These are phyloP conservation scores for Macrosoma leucophasiata DNA, from an alignment of 2,888 invertebrate genomes.

Conservation along the genomic window DNA sequence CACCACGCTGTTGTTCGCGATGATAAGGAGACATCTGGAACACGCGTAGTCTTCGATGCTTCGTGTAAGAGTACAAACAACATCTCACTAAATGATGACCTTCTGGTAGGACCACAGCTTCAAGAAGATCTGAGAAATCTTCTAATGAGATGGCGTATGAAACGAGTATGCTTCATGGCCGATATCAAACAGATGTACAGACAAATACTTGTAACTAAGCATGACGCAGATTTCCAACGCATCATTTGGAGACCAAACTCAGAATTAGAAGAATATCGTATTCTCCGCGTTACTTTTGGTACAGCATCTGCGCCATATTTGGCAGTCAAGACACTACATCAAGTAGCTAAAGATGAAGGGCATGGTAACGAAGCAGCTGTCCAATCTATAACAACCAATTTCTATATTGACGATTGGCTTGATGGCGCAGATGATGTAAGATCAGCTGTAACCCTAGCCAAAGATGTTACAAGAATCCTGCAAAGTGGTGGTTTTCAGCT, in stretches of 20 bases:
- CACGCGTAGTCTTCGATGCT: slow-evolving; percentile 27
- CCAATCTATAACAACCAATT: slow-evolving; percentile 13
- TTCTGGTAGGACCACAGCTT: slow-evolving; percentile 25
- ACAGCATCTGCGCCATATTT: slow-evolving; percentile 28
- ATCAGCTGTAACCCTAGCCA: slow-evolving; percentile 12
- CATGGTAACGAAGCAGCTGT: slow-evolving; percentile 6
- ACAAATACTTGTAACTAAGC: slow-evolving; percentile 20
- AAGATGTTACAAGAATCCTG: slow-evolving; percentile 8
- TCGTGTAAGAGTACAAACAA: slow-evolving; percentile 17
- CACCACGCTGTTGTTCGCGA: slow-evolving; percentile 30
- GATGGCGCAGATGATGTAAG: slow-evolving; percentile 10
- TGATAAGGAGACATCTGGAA: slow-evolving; percentile 26
- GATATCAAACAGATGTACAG: slow-evolving; percentile 33
- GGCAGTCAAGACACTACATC: slow-evolving; percentile 28
- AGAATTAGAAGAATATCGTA: slow-evolving; percentile 4
- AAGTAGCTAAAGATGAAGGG: slow-evolving; percentile 24
- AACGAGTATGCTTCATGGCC: slow-evolving; percentile 25
- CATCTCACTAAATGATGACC: slow-evolving; percentile 24
- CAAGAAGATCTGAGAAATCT: slow-evolving; percentile 27
- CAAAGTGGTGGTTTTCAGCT: slow-evolving; percentile 17
- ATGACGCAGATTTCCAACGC: slow-evolving; percentile 27
- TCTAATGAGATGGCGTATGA: slow-evolving; percentile 26
- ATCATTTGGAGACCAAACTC: slow-evolving; percentile 18
- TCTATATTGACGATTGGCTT: slow-evolving; percentile 16
- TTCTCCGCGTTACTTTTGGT: slow-evolving; percentile 26